Evolutionary conservation across 2,797 vertebrate genomes (phyloP).

Genomic region (Hafferia zeledoni): DNA sequence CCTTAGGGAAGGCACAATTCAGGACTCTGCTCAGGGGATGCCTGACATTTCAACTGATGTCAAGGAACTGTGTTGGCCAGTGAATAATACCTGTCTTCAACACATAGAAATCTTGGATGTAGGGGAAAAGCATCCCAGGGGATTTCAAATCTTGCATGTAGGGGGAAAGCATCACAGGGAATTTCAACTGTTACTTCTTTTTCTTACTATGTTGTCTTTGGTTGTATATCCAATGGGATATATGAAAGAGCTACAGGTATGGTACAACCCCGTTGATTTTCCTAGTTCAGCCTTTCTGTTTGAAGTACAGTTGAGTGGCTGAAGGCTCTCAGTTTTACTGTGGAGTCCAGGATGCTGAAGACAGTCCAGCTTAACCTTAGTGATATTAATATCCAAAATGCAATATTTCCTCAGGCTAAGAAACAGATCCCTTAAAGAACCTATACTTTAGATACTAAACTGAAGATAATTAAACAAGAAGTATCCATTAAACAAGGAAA

Average conservation of each 20-base stretch:
- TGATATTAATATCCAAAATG: neutral
- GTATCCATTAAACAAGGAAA: neutral
- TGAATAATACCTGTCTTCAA: neutral
- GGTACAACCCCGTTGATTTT: neutral
- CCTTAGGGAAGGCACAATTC: neutral
- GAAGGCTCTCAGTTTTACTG: neutral
- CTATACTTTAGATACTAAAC: neutral
- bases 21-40: neutral
- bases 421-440: neutral
- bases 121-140: neutral
- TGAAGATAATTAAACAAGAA: neutral
- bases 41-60: neutral
- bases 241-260: neutral
- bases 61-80: neutral
- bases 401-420: neutral
- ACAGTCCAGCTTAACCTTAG: neutral
- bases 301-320: neutral
- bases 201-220: neutral
- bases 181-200: neutral
- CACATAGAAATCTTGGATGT: neutral
- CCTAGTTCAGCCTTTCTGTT: neutral
- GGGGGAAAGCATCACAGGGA: neutral
- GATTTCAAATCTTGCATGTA: neutral
- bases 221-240: neutral
- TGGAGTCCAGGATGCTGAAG: neutral